Evolutionary conservation across 2,888 invertebrate species (phyloP).

Genomic region (Alloplasta piceator): DNA sequence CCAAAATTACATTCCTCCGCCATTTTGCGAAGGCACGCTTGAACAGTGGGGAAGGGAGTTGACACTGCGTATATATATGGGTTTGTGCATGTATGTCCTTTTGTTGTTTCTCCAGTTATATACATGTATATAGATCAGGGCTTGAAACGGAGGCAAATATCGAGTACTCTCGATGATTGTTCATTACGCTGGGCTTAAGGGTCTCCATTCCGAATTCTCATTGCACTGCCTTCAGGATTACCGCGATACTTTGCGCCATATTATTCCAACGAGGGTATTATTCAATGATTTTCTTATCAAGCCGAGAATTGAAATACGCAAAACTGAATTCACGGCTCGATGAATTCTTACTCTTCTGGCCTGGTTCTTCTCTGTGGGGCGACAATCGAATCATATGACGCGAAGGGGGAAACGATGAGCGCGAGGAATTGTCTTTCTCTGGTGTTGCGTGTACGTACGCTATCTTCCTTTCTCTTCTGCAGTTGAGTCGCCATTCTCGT

Average conservation of each 20-base stretch:
- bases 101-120: constrained; percentile 50
- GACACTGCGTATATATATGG: constrained; percentile 52
- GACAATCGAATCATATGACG: constrained; percentile 35
- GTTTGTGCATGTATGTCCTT: constrained; percentile 55
- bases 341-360: constrained; percentile 20
- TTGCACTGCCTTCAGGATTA: constrained; percentile 19
- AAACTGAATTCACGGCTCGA: constrained; percentile 28
- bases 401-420: constrained; percentile 23
- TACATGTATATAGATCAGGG: not conserved
- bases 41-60: constrained; percentile 37
- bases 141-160: constrained; percentile 39
- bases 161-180: constrained; percentile 41
- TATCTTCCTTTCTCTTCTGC: constrained; percentile 1
- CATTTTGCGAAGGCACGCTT: constrained; percentile 58
- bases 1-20: constrained; percentile 76
- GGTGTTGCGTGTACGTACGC: constrained; percentile 23
- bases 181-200: constrained; percentile 33
- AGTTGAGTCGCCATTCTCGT: constrained; percentile 29
- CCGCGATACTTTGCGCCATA: not conserved
- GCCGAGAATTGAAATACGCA: constrained; percentile 24
- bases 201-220: constrained; percentile 16
- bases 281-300: constrained; percentile 48
- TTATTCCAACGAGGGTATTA: constrained; percentile 21
- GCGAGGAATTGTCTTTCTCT: constrained; percentile 39
- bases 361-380: constrained; percentile 1